Evolutionary conservation across 2,797 vertebrate genomes (phyloP), one percentile per base, ranked within the genome.

Genomic region (Pangasius larnaudii): DNA sequence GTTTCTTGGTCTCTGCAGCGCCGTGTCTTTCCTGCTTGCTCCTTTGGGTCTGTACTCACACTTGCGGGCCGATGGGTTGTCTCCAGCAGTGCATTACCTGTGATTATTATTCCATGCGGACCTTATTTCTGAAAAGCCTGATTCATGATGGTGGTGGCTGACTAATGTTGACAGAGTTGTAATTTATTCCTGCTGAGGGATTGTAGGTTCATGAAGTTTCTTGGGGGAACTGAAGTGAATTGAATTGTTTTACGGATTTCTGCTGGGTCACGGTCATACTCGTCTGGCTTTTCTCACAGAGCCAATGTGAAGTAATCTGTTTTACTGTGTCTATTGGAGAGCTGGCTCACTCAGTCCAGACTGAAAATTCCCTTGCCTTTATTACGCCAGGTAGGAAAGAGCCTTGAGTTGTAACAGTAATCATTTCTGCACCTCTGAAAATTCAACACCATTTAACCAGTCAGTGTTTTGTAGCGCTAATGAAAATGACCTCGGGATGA

Each of bases 401-500:
- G 36, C 30, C 36, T n/a, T 74, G 81, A 85, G 33, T 85, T 19
- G 24, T 78, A 63, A 69, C 19, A 72, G 63, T n/a, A 51, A 46
- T 84, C 9, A 24, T 51, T 84, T 84, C 77, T 86, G 30, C 74
- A 75, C 30, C 51, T 75, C 1, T 27, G 59, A 30, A 27, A 9
- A 51, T 86, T 33, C 39, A 22, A 42, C 33, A 27, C 79, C 27
- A 22, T 87, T 63, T 42, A 88, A 33, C 24, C 84, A 85, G n/a
- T 42, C 74, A 11, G 16, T 79, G 33, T 75, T 46, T 85, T 11
- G 79, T 85, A 10, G 69, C 13, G 46, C 59, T 90, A 86, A 87
- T 89, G 85, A 89, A 90, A 91, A 88, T 89, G 88, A 84, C 81
- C 88, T 42, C 74, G 71, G 71, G 85, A 80, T 36, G 59, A 89